These are phyloP conservation scores for Drosophila triauraria DNA, from an alignment of 1,140 invertebrate genomes.

Conservation along the genomic window DNA sequence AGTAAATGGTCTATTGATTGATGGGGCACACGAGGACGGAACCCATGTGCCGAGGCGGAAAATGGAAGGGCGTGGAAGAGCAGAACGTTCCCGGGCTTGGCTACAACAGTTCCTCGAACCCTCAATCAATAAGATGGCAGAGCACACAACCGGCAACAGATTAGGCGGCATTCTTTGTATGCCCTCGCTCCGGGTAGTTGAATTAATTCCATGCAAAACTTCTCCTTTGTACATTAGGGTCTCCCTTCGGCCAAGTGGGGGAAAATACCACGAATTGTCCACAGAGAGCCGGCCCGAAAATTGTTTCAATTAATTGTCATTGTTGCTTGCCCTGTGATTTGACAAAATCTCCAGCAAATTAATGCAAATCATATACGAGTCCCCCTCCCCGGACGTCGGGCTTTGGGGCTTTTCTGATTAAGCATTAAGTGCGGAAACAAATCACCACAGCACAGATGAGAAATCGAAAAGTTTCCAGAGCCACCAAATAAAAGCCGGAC, in stretches of 20 bases:
- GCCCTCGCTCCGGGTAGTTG: constrained; percentile 27
- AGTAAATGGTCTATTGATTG: constrained; percentile 79
- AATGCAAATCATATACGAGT: constrained; percentile 56
- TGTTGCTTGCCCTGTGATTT: constrained; percentile 62
- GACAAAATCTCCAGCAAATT: constrained; percentile 43
- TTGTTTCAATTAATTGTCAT: constrained; percentile 79
- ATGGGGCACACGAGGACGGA: constrained; percentile 30
- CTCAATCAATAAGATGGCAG: constrained; percentile 71
- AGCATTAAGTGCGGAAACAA: constrained; percentile 17
- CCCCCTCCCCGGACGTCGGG: not conserved
- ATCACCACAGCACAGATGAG: constrained; percentile 16
- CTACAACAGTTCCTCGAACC: constrained; percentile 55
- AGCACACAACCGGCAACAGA: constrained; percentile 63
- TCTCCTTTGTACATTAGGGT: constrained; percentile 52
- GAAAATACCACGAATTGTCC: constrained; percentile 1
- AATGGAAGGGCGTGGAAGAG: not conserved
- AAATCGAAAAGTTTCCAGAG: constrained; percentile 50
- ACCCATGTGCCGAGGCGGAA: constrained; percentile 1
- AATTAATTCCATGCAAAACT: constrained; percentile 80
- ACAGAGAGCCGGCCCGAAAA: constrained; percentile 33
- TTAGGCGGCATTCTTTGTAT: constrained; percentile 52
- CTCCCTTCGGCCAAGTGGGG: constrained; percentile 1
- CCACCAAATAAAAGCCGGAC: constrained; percentile 43
- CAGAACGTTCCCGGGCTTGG: constrained; percentile 7
- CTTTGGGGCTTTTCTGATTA: constrained; percentile 25